Conservation (phyloP, 2,888 invertebrate genomes). For the Machimus atricapillus region DNA sequence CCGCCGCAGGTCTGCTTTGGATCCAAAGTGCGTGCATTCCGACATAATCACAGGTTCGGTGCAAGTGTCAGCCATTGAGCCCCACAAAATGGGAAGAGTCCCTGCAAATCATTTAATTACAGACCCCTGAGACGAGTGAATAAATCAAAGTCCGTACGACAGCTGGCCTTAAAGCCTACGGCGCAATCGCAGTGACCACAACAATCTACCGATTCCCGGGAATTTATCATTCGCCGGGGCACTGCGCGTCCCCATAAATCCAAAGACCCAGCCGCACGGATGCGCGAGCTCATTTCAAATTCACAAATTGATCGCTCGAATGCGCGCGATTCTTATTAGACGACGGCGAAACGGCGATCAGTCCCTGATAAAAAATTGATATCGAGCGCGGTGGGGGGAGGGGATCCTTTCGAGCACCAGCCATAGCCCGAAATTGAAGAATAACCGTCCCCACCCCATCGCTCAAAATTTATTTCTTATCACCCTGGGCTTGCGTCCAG, state of each 20-base stretch:
- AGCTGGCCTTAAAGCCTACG: background rate
- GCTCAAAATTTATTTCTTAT: slow-evolving; percentile 22
- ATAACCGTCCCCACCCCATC: slow-evolving; percentile 26
- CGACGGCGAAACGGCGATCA: background rate
- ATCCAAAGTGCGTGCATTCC: background rate
- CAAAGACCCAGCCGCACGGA: background rate
- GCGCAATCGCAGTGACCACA: background rate
- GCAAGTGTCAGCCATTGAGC: slow-evolving; percentile 4
- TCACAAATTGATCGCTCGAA: slow-evolving; percentile 1
- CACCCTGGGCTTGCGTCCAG: slow-evolving; percentile 14
- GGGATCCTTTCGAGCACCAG: background rate
- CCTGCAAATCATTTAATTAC: slow-evolving; percentile 31
- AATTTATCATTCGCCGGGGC: background rate
- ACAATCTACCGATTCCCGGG: background rate
- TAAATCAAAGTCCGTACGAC: slow-evolving; percentile 16
- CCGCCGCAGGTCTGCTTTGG: background rate
- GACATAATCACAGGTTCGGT: background rate
- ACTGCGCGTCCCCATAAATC: background rate
- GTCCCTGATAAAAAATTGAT: background rate
- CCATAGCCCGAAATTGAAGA: slow-evolving; percentile 1
- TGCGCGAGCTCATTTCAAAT: background rate
- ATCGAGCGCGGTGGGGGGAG: background rate
- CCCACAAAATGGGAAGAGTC: background rate
- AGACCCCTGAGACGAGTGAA: background rate
- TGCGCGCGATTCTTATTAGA: background rate